Percentiles rank a stretch among this genome's conserved stretches.
Evolutionary conservation across 2,888 invertebrate genomes (phyloP).

Genomic region (Saturnia pavonia): DNA sequence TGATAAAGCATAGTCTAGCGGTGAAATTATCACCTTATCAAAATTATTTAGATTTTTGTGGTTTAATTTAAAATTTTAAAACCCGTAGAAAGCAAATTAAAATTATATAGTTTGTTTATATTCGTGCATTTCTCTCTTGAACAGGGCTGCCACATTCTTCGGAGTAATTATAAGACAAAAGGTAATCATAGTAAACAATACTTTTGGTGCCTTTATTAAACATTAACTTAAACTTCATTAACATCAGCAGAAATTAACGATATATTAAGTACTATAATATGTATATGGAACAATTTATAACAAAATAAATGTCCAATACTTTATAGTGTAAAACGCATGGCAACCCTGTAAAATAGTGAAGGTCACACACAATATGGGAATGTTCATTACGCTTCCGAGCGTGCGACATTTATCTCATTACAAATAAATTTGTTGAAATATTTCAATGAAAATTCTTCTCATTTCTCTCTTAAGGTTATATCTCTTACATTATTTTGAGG

Average conservation of each 20-base stretch:
- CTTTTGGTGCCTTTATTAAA: too few species aligned
- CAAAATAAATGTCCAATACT: not conserved
- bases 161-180: not conserved
- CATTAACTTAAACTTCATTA: too few species aligned
- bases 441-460: conserved; percentile 10
- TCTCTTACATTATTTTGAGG: not conserved
- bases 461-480: not conserved
- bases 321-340: not conserved
- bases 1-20: not conserved
- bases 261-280: too few species aligned
- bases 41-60: not conserved
- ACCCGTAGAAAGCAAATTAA: too few species aligned
- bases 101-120: too few species aligned
- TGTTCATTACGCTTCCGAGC: not conserved
- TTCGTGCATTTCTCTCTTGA: not conserved
- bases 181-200: too few species aligned
- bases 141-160: not conserved
- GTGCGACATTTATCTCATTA: conserved; percentile 10
- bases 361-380: not conserved
- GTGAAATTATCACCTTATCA: not conserved
- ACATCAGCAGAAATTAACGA: too few species aligned
- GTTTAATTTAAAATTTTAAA: too few species aligned
- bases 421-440: conserved; percentile 1
- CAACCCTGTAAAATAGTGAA: not conserved
- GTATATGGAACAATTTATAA: not conserved